A percentile compares a stretch with the other conserved stretches of the same genome.
Evolutionary conservation across 2,113 vertebrate species (phyloP).

Genomic region (Cyanocitta stelleri): DNA sequence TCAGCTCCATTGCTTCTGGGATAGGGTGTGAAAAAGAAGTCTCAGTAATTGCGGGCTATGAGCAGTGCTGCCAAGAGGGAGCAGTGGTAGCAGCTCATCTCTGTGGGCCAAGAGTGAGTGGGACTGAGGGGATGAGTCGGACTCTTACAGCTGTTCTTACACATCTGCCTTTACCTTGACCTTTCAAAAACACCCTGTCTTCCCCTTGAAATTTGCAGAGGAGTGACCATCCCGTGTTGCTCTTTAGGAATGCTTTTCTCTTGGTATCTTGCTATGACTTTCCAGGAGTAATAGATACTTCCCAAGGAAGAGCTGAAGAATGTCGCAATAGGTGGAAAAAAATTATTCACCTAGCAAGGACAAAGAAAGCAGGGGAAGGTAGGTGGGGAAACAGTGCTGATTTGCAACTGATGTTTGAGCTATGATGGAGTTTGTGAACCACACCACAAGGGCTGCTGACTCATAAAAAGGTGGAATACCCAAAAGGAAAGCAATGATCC

Average conservation of each 20-base stretch:
- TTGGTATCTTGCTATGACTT: neutral
- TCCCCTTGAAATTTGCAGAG: neutral
- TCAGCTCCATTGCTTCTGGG: neutral
- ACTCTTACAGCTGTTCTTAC: neutral
- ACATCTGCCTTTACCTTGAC: neutral
- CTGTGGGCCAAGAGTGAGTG: neutral
- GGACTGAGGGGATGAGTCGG: neutral
- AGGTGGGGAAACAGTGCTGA: neutral
- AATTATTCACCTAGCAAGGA: neutral
- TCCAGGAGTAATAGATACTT: neutral
- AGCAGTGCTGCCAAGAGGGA: neutral
- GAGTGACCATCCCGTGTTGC: neutral
- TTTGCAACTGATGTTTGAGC: neutral
- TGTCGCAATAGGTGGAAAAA: neutral
- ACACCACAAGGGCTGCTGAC: neutral
- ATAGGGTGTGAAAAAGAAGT: neutral
- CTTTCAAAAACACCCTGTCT: neutral
- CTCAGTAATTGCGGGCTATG: neutral
- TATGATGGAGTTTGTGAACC: constrained; percentile 7
- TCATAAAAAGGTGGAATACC: neutral
- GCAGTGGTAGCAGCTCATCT: neutral
- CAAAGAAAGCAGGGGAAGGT: neutral
- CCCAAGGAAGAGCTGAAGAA: neutral
- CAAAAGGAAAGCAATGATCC: constrained; percentile 32
- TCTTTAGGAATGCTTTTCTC: neutral